Percentiles rank a stretch among this genome's conserved stretches.
These are phyloP conservation scores for Solen grandis DNA, from an alignment of 1,140 invertebrate genomes.

Conservation along the genomic window DNA sequence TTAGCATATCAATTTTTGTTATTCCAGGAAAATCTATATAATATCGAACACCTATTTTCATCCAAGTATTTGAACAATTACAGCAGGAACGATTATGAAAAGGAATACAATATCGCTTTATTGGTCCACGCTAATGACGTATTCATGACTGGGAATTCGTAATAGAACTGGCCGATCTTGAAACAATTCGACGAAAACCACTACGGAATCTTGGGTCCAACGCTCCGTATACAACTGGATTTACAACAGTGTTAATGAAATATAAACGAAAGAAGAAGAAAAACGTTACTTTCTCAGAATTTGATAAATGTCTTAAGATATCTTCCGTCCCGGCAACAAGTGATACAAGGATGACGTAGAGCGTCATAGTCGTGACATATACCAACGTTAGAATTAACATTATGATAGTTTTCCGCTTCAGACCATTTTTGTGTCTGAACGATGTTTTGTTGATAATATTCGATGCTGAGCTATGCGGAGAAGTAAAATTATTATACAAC, in stretches of 20 bases:
- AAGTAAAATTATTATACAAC: background rate
- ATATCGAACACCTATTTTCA: too few relatives aligned
- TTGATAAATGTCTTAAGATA: conserved; percentile 11
- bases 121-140: too few relatives aligned
- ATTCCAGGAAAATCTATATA: too few relatives aligned
- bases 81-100: too few relatives aligned
- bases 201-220: conserved; percentile 36
- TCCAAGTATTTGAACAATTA: too few relatives aligned
- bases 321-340: conserved; percentile 24
- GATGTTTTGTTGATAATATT: too few relatives aligned
- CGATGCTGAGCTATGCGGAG: background rate
- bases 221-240: conserved; percentile 38
- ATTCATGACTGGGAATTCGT: too few relatives aligned
- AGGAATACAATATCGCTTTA: too few relatives aligned
- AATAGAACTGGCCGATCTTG: too few relatives aligned
- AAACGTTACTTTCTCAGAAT: conserved; percentile 36
- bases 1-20: too few relatives aligned
- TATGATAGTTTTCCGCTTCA: conserved; percentile 34
- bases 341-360: conserved; percentile 18
- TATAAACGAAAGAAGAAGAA: conserved; percentile 50
- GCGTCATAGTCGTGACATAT: conserved; percentile 22
- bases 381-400: conserved; percentile 40
- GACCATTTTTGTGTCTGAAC: background rate
- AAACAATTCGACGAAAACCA: too few relatives aligned
- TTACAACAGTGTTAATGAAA: conserved; percentile 36